Percentiles rank a stretch among this genome's conserved stretches.
phyloP scores from a whole-genome alignment of 2,888 invertebrate genomes.

The Sinotaia quadrata region DNA sequence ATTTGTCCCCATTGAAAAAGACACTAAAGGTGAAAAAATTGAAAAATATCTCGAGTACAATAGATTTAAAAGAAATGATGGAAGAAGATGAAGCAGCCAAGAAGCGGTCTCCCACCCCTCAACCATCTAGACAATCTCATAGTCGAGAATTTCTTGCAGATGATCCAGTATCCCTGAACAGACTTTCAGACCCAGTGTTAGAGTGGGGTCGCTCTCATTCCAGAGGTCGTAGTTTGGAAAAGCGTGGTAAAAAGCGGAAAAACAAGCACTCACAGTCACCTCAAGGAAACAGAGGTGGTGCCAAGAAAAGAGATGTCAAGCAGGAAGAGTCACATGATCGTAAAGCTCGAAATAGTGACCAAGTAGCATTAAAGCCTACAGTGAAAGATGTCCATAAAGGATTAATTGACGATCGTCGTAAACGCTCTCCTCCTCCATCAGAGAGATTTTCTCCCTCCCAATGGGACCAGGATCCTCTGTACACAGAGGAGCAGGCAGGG shows the following conservation, averaged over 20 bases:
- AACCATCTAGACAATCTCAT: background rate
- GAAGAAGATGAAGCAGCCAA: slow-evolving; percentile 25
- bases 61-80: slow-evolving; percentile 21
- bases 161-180: slow-evolving; percentile 7
- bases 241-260: slow-evolving; percentile 33
- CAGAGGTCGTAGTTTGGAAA: slow-evolving; percentile 14
- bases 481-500: background rate
- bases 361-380: no score
- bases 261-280: slow-evolving; percentile 34
- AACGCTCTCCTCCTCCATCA: background rate
- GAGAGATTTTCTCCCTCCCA: slow-evolving; percentile 25
- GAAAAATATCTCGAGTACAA: background rate
- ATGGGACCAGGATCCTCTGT: slow-evolving; percentile 13
- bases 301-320: slow-evolving; percentile 22
- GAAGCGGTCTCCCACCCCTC: slow-evolving; percentile 25
- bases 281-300: slow-evolving; percentile 15
- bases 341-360: slow-evolving; percentile 6
- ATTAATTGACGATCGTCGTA: slow-evolving; percentile 2
- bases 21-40: slow-evolving; percentile 33
- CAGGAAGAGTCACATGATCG: slow-evolving; percentile 17
- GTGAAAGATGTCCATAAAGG: slow-evolving; percentile 17
- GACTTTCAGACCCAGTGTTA: background rate
- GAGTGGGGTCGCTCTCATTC: background rate
- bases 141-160: slow-evolving; percentile 10
- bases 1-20: slow-evolving; percentile 36